These are phyloP conservation scores for Muscicapa comitata DNA, from an alignment of 2,797 vertebrate species.

Conservation along the genomic window DNA sequence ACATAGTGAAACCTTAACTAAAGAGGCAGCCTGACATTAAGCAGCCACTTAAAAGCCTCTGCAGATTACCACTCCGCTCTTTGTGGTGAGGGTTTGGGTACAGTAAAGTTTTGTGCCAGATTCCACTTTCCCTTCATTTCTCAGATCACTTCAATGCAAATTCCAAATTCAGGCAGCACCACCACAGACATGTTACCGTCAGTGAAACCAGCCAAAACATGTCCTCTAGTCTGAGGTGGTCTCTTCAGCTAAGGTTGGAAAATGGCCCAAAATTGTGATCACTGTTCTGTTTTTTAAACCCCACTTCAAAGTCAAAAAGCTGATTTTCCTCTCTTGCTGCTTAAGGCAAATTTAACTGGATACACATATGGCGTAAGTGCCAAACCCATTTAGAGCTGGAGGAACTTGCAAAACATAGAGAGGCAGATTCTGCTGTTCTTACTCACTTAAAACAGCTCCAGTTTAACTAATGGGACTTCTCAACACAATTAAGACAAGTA, in stretches of 20 bases:
- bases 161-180: slow-evolving; percentile 45
- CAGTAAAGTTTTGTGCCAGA: slow-evolving; percentile 23
- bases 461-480: slow-evolving; percentile 26
- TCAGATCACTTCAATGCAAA: slow-evolving; percentile 33
- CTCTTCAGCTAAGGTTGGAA: slow-evolving; percentile 47
- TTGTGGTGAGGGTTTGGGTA: slow-evolving; percentile 48
- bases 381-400: slow-evolving; percentile 62
- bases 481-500: not conserved
- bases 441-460: slow-evolving; percentile 54
- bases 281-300: slow-evolving; percentile 34
- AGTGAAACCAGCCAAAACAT: slow-evolving; percentile 59
- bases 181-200: slow-evolving; percentile 49
- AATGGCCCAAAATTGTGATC: slow-evolving; percentile 38
- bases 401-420: slow-evolving; percentile 59
- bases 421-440: slow-evolving; percentile 61
- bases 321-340: slow-evolving; percentile 44
- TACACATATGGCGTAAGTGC: slow-evolving; percentile 46
- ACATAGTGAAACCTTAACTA: slow-evolving; percentile 60
- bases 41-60: slow-evolving; percentile 58
- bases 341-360: slow-evolving; percentile 61
- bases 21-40: slow-evolving; percentile 59
- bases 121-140: slow-evolving; percentile 40
- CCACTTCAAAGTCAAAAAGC: slow-evolving; percentile 58
- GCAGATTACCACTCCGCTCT: slow-evolving; percentile 51
- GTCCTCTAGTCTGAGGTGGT: slow-evolving; percentile 47